phyloP scores from a whole-genome alignment of 2,113 vertebrate genomes.

The Donacobius atricapilla region DNA sequence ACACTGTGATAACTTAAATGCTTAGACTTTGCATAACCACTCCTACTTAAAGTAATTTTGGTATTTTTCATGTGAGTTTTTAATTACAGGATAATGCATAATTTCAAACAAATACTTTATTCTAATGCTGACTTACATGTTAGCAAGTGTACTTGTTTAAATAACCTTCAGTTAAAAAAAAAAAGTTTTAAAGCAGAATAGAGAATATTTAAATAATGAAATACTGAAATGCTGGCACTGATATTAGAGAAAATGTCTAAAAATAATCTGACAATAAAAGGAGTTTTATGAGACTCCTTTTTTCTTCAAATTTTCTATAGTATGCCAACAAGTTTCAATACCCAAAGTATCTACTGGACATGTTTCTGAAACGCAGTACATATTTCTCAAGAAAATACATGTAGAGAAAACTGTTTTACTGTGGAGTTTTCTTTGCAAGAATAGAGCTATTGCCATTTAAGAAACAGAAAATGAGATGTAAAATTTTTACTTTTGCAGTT shows the following conservation, averaged over 20 bases:
- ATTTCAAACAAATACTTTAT: not conserved
- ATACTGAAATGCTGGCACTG: not conserved
- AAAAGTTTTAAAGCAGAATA: not conserved
- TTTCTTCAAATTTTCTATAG: not conserved
- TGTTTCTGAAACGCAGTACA: not conserved
- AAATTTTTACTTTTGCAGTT: not conserved
- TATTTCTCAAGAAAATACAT: not conserved
- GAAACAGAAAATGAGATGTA: not conserved
- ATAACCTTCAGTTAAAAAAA: not conserved
- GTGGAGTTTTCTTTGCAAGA: not conserved
- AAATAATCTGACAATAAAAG: not conserved
- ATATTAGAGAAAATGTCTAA: not conserved
- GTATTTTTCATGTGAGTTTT: not conserved
- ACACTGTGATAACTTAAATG: not conserved
- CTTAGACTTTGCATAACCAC: not conserved
- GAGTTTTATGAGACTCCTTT: not conserved
- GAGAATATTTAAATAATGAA: not conserved
- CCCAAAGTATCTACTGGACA: not conserved
- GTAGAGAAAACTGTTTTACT: not conserved
- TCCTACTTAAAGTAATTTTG: not conserved
- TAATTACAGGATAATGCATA: not conserved
- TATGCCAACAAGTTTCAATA: not conserved
- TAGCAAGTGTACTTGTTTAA: not conserved
- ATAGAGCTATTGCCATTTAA: not conserved
- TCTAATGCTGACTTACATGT: not conserved